These are phyloP conservation scores for Lerista edwardsae DNA, from an alignment of 2,797 vertebrate species.

Conservation along the genomic window DNA sequence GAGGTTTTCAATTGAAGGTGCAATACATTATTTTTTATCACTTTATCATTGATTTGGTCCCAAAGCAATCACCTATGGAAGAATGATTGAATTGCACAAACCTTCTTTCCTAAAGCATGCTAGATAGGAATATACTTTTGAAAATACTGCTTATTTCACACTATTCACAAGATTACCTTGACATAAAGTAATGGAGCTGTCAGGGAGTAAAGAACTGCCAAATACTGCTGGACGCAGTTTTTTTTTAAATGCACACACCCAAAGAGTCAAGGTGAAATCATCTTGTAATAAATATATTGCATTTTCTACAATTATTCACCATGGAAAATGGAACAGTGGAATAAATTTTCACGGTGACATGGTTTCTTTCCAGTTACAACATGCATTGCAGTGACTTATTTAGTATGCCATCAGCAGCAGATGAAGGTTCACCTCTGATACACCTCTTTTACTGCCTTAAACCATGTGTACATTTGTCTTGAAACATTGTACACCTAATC, in stretches of 20 bases:
- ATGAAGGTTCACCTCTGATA: not conserved
- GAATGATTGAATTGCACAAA: not conserved
- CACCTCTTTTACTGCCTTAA: not conserved
- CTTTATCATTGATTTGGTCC: not conserved
- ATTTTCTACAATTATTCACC: not conserved
- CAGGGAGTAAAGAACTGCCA: not conserved
- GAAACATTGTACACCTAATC: too few species aligned
- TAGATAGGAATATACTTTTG: not conserved
- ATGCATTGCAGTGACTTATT: not conserved
- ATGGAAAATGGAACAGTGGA: too few species aligned
- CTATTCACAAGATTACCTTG: not conserved
- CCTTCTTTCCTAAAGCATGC: not conserved
- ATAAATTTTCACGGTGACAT: not conserved
- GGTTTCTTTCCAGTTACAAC: not conserved
- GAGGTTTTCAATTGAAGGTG: not conserved
- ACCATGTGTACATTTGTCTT: not conserved
- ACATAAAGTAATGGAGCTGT: not conserved
- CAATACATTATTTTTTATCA: fast-evolving
- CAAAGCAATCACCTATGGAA: not conserved
- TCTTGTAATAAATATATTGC: not conserved
- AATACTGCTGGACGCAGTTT: not conserved
- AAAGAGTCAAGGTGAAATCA: not conserved
- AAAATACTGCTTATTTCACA: not conserved
- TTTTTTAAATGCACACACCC: not conserved
- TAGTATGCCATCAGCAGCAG: not conserved